These are phyloP conservation scores for Stegastes partitus DNA, from an alignment of 2,113 vertebrate species.

Conservation along the genomic window DNA sequence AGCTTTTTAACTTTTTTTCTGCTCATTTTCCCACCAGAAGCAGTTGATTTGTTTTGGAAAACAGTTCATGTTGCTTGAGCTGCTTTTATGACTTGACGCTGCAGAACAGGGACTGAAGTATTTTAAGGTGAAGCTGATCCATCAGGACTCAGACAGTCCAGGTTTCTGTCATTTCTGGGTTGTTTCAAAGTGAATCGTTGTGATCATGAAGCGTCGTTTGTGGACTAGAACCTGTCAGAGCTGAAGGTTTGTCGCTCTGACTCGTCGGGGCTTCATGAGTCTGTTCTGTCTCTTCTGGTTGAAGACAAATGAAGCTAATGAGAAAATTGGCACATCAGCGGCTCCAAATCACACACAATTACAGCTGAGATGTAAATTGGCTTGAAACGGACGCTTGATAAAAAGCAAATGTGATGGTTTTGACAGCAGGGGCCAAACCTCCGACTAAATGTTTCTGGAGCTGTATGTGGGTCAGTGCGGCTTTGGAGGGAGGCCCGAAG, in stretches of 20 bases:
- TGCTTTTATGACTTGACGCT: conserved; percentile 11
- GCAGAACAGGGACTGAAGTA: too few species aligned
- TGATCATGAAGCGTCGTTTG: too few species aligned
- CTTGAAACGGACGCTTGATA: conserved; percentile 39
- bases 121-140: too few species aligned
- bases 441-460: conserved; percentile 54
- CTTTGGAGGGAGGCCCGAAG: conserved; percentile 57
- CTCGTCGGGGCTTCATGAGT: too few species aligned
- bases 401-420: conserved; percentile 57
- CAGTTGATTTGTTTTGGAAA: too few species aligned
- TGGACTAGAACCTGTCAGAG: too few species aligned
- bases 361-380: conserved; percentile 54
- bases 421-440: conserved; percentile 55
- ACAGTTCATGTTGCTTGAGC: background rate
- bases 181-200: too few species aligned
- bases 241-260: too few species aligned
- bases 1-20: too few species aligned
- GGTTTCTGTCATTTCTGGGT: too few species aligned
- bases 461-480: conserved; percentile 61
- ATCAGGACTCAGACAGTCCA: too few species aligned
- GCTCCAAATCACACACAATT: conserved; percentile 43
- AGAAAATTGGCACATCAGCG: conserved; percentile 35
- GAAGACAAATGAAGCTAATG: conserved; percentile 37
- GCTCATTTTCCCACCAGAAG: too few species aligned
- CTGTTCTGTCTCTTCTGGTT: conserved; percentile 32